Evolutionary conservation across 2,888 invertebrate genomes (phyloP).

Genomic region (Drosophila gaucha): DNA sequence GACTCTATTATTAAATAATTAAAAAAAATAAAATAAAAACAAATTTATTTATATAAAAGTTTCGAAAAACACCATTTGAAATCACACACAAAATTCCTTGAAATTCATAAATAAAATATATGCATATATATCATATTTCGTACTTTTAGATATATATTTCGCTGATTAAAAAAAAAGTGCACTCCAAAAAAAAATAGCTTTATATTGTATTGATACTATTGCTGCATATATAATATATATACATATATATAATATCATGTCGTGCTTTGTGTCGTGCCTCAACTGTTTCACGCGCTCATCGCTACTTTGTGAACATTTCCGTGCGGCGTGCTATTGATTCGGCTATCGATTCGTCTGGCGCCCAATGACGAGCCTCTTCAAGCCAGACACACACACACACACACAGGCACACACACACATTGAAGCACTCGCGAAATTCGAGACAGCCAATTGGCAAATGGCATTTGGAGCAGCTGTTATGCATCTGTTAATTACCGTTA

Average conservation of each 20-base stretch:
- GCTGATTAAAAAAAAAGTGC: no score
- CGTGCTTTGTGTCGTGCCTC: background rate
- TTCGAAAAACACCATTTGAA: no score
- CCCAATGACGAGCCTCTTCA: constrained; percentile 39
- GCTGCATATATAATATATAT: no score
- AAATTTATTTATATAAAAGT: no score
- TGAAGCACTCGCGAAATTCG: background rate
- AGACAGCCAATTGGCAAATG: constrained; percentile 2
- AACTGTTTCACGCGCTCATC: constrained; percentile 4
- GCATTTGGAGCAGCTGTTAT: constrained; percentile 6
- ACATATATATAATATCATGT: background rate
- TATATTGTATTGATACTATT: no score
- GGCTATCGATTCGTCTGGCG: constrained; percentile 47
- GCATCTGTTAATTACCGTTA: constrained; percentile 27
- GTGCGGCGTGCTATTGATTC: constrained; percentile 57
- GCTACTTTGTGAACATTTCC: constrained; percentile 31
- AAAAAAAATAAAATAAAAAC: no score
- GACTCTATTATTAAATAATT: no score
- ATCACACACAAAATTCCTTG: no score
- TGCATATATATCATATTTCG: no score
- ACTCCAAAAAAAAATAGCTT: no score
- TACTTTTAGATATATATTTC: no score
- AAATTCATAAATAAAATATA: no score
- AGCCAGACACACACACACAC: background rate
- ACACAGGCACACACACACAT: constrained; percentile 1